phyloP scores from a whole-genome alignment of 2,888 invertebrate species.

The Phrixothrix hirtus region DNA sequence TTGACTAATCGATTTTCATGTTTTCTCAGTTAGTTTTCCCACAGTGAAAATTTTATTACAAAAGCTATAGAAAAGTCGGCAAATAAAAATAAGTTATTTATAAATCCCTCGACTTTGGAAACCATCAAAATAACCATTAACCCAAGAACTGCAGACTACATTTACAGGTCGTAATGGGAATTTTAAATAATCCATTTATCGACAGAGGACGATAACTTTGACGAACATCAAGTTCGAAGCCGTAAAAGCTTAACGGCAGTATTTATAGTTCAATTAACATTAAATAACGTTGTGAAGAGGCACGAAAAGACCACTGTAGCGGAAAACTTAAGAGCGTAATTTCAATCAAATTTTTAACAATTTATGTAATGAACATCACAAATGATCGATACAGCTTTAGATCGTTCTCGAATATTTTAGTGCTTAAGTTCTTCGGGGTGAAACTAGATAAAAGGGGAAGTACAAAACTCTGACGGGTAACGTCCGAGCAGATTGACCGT shows the following conservation, averaged over 20 bases:
- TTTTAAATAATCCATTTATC: constrained; percentile 37
- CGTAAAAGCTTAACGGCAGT: constrained; percentile 29
- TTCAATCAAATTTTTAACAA: too few relatives aligned
- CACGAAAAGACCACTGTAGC: constrained; percentile 2
- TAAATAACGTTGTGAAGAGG: constrained; percentile 17
- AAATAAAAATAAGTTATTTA: constrained; percentile 41
- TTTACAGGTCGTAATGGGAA: constrained; percentile 46
- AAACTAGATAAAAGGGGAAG: constrained; percentile 22
- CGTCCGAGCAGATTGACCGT: constrained; percentile 45
- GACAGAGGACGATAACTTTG: constrained; percentile 34
- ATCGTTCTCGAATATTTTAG: constrained; percentile 7
- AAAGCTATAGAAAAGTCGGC: constrained; percentile 10
- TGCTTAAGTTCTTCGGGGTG: constrained; percentile 20
- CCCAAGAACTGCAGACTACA: constrained; percentile 42
- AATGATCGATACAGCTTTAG: neutral
- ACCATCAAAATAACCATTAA: constrained; percentile 44
- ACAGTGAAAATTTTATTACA: constrained; percentile 10
- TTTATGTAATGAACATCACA: neutral
- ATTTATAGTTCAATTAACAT: constrained; percentile 31
- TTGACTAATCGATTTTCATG: too few relatives aligned
- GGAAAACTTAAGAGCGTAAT: too few relatives aligned
- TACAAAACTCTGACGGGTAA: constrained; percentile 30
- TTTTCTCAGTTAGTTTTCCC: too few relatives aligned
- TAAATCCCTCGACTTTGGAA: constrained; percentile 34
- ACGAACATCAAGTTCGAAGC: constrained; percentile 25